phyloP scores from a whole-genome alignment of 1,140 invertebrate species.

The Halictus rubicundus region DNA sequence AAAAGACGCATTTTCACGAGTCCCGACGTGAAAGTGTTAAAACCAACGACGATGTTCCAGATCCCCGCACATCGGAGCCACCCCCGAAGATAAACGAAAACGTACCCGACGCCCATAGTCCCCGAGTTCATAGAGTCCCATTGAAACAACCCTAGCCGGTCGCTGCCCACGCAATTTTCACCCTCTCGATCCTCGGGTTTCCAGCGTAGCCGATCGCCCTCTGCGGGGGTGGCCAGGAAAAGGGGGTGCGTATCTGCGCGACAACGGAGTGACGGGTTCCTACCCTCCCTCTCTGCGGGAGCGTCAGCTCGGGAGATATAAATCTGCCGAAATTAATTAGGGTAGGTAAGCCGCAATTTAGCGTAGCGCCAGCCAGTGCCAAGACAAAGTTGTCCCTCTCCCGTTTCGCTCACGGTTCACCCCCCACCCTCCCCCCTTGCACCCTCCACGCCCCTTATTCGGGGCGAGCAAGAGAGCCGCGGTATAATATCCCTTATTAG shows the following conservation, averaged over 20 bases:
- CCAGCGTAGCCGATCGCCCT: too few species aligned
- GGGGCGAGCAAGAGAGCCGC: neutral
- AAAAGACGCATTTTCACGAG: too few species aligned
- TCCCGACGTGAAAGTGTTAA: too few species aligned
- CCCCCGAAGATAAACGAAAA: neutral
- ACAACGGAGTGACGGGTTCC: conserved; percentile 13
- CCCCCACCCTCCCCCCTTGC: neutral
- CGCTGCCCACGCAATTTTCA: neutral
- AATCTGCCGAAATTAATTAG: conserved; percentile 75
- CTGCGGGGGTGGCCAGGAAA: too few species aligned
- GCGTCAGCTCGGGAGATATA: conserved; percentile 52
- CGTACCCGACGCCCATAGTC: too few species aligned
- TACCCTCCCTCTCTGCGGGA: neutral
- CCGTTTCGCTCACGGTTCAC: conserved; percentile 19
- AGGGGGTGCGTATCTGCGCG: conserved; percentile 3
- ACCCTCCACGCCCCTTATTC: conserved; percentile 13
- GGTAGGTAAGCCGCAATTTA: conserved; percentile 72
- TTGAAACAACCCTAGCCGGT: neutral
- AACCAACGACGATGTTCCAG: too few species aligned
- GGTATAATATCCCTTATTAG: conserved; percentile 74
- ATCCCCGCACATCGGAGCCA: too few species aligned
- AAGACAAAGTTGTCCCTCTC: conserved; percentile 59
- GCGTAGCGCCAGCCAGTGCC: conserved; percentile 55
- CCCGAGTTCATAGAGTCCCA: neutral
- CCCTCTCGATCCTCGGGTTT: neutral